A percentile compares a stretch with the other conserved stretches of the same genome.
Evolutionary conservation across 2,888 invertebrate genomes (phyloP).

Genomic region (Pinctada fucata): DNA sequence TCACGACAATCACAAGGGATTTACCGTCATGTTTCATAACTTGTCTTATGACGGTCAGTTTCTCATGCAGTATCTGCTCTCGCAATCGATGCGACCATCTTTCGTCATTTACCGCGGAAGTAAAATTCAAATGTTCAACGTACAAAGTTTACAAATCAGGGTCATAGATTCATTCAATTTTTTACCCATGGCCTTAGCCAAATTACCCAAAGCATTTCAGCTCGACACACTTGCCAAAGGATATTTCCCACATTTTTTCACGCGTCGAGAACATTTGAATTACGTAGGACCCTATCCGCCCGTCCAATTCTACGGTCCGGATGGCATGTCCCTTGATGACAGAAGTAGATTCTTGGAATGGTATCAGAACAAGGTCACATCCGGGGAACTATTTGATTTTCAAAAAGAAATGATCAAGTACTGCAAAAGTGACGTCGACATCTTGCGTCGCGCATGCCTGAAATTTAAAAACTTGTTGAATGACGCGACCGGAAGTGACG

Average conservation of each 20-base stretch:
- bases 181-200: neutral
- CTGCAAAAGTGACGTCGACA: no score
- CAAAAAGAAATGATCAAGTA: neutral
- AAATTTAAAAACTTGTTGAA: slow-evolving; percentile 39
- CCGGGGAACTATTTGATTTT: slow-evolving; percentile 39
- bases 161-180: no score
- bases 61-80: no score
- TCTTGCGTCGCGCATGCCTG: slow-evolving; percentile 4
- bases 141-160: no score
- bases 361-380: slow-evolving; percentile 24
- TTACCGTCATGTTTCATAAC: no score
- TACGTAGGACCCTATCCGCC: slow-evolving; percentile 21
- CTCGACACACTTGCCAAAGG: slow-evolving; percentile 43
- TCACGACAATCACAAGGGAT: no score
- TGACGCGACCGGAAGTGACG: slow-evolving; percentile 28
- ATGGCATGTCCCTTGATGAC: slow-evolving; percentile 4
- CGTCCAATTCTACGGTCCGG: slow-evolving; percentile 33
- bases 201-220: slow-evolving; percentile 43
- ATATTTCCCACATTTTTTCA: slow-evolving; percentile 23
- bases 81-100: slow-evolving; percentile 23
- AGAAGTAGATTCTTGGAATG: slow-evolving; percentile 36
- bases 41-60: no score
- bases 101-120: slow-evolving; percentile 35
- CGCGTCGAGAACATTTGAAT: no score
- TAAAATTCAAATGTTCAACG: slow-evolving; percentile 36